Percentiles rank a stretch among this genome's conserved stretches.
Conservation (phyloP, 2,113 vertebrate species). For the Siniperca chuatsi region DNA sequence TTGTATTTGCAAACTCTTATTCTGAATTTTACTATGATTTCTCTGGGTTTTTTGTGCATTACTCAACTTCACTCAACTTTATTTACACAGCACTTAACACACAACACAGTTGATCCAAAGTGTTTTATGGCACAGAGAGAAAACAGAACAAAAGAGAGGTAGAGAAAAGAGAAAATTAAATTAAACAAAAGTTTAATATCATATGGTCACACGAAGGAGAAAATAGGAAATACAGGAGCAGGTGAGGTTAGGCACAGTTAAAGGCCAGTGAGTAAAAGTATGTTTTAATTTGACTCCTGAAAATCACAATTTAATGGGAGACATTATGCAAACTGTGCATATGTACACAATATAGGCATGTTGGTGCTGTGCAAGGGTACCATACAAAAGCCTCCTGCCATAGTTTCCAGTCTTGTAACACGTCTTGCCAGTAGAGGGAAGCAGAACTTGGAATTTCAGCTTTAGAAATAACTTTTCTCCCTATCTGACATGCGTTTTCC, state of each 20-base stretch:
- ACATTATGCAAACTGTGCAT: background rate
- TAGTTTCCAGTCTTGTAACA: slow-evolving; percentile 18
- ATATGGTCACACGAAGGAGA: too few species aligned
- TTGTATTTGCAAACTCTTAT: too few species aligned
- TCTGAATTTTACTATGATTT: too few species aligned
- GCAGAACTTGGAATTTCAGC: slow-evolving; percentile 51
- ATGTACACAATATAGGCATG: background rate
- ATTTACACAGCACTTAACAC: background rate
- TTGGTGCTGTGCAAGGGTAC: background rate
- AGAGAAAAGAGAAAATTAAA: background rate
- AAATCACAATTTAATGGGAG: background rate
- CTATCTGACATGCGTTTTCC: slow-evolving; percentile 56
- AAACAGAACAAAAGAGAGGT: background rate
- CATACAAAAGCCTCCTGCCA: background rate
- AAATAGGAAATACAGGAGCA: too few species aligned
- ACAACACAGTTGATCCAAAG: background rate
- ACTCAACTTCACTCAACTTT: background rate
- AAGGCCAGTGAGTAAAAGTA: too few species aligned
- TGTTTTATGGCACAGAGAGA: background rate
- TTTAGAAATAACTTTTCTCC: slow-evolving; percentile 59
- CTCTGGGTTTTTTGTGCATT: background rate
- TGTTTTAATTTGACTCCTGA: background rate
- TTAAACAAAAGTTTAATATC: too few species aligned
- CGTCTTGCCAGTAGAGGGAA: slow-evolving; percentile 62
- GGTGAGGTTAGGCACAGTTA: background rate